A percentile compares a stretch with the other conserved stretches of the same genome.
phyloP scores from a whole-genome alignment of 2,113 vertebrate genomes.

The Pongo abelii region DNA sequence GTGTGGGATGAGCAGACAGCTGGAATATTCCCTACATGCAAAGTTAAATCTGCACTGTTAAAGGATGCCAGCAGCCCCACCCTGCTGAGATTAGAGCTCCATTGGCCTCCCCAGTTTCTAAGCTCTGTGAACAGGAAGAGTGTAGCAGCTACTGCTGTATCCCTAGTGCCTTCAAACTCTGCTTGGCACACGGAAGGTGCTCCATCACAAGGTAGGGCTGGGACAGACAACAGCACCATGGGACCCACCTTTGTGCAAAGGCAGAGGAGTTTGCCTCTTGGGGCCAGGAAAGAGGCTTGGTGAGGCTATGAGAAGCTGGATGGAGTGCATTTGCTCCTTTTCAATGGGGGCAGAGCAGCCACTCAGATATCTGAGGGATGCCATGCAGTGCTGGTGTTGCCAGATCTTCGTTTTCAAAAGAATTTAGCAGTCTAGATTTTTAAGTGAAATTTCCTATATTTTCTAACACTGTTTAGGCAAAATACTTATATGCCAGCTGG shows the following conservation, averaged over 20 bases:
- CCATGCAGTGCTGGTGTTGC: not conserved
- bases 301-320: not conserved
- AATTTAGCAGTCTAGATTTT: slow-evolving; percentile 9
- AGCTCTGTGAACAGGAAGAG: not conserved
- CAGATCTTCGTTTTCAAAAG: not conserved
- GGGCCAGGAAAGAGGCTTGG: not conserved
- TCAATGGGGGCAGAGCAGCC: not conserved
- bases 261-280: not conserved
- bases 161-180: not conserved
- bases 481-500: not conserved
- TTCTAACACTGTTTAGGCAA: not conserved
- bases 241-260: not conserved
- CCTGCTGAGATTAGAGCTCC: not conserved
- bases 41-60: slow-evolving; percentile 55
- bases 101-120: not conserved
- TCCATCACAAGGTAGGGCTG: not conserved
- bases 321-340: not conserved
- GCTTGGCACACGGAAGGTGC: not conserved
- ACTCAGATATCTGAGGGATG: not conserved
- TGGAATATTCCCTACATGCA: slow-evolving; percentile 65
- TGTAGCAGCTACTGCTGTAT: not conserved
- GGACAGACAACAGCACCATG: not conserved
- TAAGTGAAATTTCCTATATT: not conserved
- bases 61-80: not conserved
- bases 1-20: slow-evolving; percentile 62